Evolutionary conservation across 1,140 invertebrate species (phyloP).

Genomic region (Lamellibrachia luymesi): DNA sequence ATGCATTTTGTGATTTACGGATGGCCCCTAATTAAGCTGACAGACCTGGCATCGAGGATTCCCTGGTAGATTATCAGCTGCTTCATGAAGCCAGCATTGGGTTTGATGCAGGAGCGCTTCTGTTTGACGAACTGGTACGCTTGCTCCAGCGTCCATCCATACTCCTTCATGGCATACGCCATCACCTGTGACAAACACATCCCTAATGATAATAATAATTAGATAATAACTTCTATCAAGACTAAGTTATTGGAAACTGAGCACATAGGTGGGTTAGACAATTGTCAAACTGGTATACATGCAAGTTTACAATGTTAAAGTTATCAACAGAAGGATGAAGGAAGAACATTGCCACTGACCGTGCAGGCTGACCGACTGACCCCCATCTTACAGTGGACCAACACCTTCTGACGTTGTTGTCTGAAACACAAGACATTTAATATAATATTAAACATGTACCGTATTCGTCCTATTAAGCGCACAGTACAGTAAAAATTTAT

Average conservation of each 20-base stretch:
- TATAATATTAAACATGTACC: background rate
- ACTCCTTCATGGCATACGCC: conserved; percentile 96
- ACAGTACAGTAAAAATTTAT: no score
- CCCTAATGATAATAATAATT: background rate
- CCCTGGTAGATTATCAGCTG: conserved; percentile 93
- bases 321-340: background rate
- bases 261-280: no score
- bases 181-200: conserved; percentile 62
- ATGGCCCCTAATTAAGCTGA: background rate
- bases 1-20: background rate
- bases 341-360: conserved; percentile 62
- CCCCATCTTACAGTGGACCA: conserved; percentile 99
- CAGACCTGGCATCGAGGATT: conserved; percentile 85
- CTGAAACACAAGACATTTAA: conserved; percentile 51
- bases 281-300: no score
- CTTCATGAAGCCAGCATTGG: conserved; percentile 89
- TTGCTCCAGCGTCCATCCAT: conserved; percentile 86
- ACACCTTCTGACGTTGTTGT: conserved; percentile 83
- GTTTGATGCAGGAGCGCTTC: conserved; percentile 89
- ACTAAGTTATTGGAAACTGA: no score
- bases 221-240: background rate
- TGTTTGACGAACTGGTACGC: conserved; percentile 87
- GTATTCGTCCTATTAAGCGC: background rate
- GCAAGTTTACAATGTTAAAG: background rate
- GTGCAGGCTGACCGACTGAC: conserved; percentile 97